phyloP scores from a whole-genome alignment of 2,888 invertebrate species.

The Papilio demoleus region DNA sequence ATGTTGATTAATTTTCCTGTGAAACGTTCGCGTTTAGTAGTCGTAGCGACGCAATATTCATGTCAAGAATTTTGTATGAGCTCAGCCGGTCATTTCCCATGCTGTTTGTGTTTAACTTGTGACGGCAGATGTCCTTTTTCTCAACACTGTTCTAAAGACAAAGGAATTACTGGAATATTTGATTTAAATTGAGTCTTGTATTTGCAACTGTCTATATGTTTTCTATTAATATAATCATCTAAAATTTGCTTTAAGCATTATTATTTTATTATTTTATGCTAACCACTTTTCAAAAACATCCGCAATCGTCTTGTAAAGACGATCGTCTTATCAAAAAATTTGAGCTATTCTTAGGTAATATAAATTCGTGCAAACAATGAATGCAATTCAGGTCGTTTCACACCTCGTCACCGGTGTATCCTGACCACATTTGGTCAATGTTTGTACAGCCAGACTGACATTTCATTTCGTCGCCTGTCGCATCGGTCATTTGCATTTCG shows the following conservation, averaged over 20 bases:
- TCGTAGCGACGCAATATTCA: neutral
- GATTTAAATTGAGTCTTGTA: neutral
- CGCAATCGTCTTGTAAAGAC: neutral
- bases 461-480: conserved; percentile 8
- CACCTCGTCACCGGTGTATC: neutral
- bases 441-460: neutral
- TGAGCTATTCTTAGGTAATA: neutral
- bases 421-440: conserved; percentile 3
- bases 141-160: neutral
- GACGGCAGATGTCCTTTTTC: conserved; percentile 2
- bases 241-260: neutral
- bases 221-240: neutral
- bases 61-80: conserved; percentile 12
- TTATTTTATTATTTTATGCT: neutral
- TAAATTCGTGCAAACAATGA: conserved; percentile 3
- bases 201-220: neutral
- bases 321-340: too few relatives aligned
- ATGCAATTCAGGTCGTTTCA: neutral
- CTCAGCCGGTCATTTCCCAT: conserved; percentile 10
- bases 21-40: neutral
- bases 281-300: neutral
- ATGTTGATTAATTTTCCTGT: neutral
- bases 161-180: neutral
- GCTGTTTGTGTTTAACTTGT: neutral
- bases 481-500: neutral